Evolutionary conservation across 2,888 invertebrate species (phyloP).

Genomic region (Drosophila demipolita): DNA sequence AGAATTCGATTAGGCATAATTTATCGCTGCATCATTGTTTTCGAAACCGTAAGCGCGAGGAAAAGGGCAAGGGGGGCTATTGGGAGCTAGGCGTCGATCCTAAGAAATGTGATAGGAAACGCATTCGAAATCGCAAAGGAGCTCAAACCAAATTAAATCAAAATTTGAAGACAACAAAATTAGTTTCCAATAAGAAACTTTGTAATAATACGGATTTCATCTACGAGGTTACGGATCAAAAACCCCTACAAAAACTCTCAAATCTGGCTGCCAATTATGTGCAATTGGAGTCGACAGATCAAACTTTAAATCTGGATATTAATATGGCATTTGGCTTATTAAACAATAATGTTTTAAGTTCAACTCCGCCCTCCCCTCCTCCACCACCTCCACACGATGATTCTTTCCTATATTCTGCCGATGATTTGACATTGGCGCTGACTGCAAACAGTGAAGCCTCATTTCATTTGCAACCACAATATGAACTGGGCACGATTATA

Average conservation of each 20-base stretch:
- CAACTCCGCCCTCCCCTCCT: background rate
- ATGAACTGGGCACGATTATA: conserved; percentile 70
- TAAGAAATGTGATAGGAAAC: conserved; percentile 83
- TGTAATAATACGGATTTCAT: background rate
- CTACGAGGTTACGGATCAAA: background rate
- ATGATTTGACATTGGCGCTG: conserved; percentile 19
- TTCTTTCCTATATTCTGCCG: conserved; percentile 31
- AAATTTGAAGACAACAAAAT: background rate
- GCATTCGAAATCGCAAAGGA: conserved; percentile 81
- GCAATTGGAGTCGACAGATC: conserved; percentile 5
- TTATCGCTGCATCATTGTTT: conserved; percentile 84
- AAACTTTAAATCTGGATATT: conserved; percentile 12
- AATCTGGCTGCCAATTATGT: background rate
- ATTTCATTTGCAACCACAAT: conserved; percentile 47
- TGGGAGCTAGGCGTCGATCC: conserved; percentile 84
- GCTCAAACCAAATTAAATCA: conserved; percentile 30
- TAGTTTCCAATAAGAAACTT: background rate
- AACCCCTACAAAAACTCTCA: background rate
- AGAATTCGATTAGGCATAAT: conserved; percentile 85
- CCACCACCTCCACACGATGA: conserved; percentile 6
- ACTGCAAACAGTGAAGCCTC: conserved; percentile 13
- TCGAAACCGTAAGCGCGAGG: conserved; percentile 84
- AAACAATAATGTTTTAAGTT: background rate
- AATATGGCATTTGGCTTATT: conserved; percentile 20
- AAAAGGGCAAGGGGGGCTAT: conserved; percentile 85